Evolutionary conservation across 2,797 vertebrate species (phyloP), one percentile per base, ranked within the genome.

Genomic region (Labeo calbasu): DNA sequence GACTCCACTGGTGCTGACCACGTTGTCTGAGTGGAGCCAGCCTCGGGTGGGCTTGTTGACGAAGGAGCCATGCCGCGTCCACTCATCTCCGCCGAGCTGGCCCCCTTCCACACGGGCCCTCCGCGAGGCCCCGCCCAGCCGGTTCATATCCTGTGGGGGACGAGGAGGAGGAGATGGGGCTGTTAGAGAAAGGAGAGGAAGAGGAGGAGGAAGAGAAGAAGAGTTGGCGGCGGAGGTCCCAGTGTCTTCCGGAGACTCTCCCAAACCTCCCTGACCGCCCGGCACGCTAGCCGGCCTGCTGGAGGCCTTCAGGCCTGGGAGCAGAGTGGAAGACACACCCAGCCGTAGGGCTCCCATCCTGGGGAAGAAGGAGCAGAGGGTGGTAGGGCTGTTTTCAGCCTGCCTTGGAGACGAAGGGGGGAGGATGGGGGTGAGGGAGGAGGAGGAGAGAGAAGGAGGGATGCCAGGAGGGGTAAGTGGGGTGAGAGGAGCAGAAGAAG

Each of bases 141-240:
- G 97, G 97, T 98, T 99, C 98, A 99, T 99, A 93, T 99, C 98
- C 98, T 99, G 98, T 91, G 93, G 95, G 89, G 96, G 93, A 94
- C 94, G 95, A 88, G 86, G 88, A 96, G 93, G 95, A 92, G 96
- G 94, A 95, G 92, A 95, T 72, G 95, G 94, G 77, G 93, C 93
- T 5, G 87, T 95, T 95, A 96, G 80, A 91, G 94, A 89, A 92
- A 89, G 93, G 78, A 92, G 87, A 3, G 84, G 94, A 84, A 91
- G 90, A 89, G 92, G 94, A 86, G 83, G 87, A 95, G 93, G 94
- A 46, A 46, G 43, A 92, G 95, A 92, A 93, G 93, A 94, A 85
- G 93, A 92, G 76, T 91, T 92, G 87, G 83, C 84, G 86, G 86
- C 79, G 86, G 76, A 0, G 63, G 90, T 90, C 23, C 13, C 90